These are phyloP conservation scores for Cerceris rybyensis DNA, from an alignment of 2,888 invertebrate species.

Conservation along the genomic window DNA sequence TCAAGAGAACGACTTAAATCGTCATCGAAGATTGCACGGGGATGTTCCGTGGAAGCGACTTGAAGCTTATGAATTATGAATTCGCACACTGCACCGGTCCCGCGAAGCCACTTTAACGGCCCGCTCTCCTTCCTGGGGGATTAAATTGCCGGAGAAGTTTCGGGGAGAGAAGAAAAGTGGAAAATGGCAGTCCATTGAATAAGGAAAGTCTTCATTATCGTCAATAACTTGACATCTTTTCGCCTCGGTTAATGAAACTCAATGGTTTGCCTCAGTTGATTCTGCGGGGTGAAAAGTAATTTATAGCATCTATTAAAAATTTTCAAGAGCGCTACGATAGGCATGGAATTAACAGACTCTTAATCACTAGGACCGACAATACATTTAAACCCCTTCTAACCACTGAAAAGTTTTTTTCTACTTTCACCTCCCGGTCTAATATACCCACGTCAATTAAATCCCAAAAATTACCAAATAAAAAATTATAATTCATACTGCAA, in stretches of 20 bases:
- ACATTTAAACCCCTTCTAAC: no score
- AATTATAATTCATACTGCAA: no score
- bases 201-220: conserved; percentile 24
- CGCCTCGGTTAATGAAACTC: neutral
- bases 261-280: no score
- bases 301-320: no score
- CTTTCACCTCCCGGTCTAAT: no score
- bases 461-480: no score
- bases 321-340: no score
- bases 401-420: no score
- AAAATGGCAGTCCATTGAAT: conserved; percentile 28
- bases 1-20: conserved; percentile 29
- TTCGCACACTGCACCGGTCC: conserved; percentile 27
- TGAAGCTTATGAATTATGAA: conserved; percentile 59
- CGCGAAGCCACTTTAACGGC: conserved; percentile 48
- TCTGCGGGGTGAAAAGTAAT: no score
- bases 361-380: no score
- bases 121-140: conserved; percentile 14
- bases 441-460: no score
- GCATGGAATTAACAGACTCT: no score
- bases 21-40: conserved; percentile 41
- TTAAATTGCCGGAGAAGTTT: conserved; percentile 35
- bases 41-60: conserved; percentile 31
- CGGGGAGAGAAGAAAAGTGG: conserved; percentile 20
- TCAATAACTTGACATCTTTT: conserved; percentile 19